phyloP scores from a whole-genome alignment of 2,797 vertebrate species.

The Trematomus bernacchii region DNA sequence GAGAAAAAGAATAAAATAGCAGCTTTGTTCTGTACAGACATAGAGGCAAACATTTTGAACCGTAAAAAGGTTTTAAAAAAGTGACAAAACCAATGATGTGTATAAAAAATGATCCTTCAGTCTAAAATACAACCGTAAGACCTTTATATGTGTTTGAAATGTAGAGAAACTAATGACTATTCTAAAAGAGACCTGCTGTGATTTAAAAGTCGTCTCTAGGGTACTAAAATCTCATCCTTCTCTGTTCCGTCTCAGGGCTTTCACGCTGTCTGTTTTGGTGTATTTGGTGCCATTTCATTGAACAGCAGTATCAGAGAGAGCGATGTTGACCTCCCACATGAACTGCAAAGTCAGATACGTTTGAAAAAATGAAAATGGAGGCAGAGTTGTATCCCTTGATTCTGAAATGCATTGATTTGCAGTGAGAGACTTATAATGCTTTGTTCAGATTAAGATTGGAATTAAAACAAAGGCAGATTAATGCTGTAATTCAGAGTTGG shows the following conservation, averaged over 20 bases:
- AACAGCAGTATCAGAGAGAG: slow-evolving; percentile 40
- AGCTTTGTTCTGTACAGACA: slow-evolving; percentile 99
- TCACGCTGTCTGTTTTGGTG: slow-evolving; percentile 31
- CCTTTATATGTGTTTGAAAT: slow-evolving; percentile 84
- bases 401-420: slow-evolving; percentile 52
- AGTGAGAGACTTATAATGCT: slow-evolving; percentile 57
- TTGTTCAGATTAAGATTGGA: neutral
- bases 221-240: slow-evolving; percentile 60
- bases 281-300: slow-evolving; percentile 71
- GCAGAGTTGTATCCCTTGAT: slow-evolving; percentile 53
- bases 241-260: slow-evolving; percentile 54
- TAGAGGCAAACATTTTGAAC: slow-evolving; percentile 97
- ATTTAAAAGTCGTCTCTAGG: slow-evolving; percentile 50
- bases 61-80: slow-evolving; percentile 97
- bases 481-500: slow-evolving; percentile 72
- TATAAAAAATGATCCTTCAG: slow-evolving; percentile 90
- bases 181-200: slow-evolving; percentile 81
- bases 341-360: slow-evolving; percentile 56
- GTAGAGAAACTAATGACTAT: slow-evolving; percentile 79
- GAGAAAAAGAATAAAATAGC: slow-evolving; percentile 96
- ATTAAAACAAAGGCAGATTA: slow-evolving; percentile 44
- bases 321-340: slow-evolving; percentile 56
- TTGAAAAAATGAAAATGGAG: slow-evolving; percentile 47
- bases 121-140: slow-evolving; percentile 96
- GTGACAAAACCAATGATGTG: slow-evolving; percentile 94